A percentile compares a stretch with the other conserved stretches of the same genome.
Evolutionary conservation across 1,140 invertebrate species (phyloP).

Genomic region (Pseudoatta argentina): DNA sequence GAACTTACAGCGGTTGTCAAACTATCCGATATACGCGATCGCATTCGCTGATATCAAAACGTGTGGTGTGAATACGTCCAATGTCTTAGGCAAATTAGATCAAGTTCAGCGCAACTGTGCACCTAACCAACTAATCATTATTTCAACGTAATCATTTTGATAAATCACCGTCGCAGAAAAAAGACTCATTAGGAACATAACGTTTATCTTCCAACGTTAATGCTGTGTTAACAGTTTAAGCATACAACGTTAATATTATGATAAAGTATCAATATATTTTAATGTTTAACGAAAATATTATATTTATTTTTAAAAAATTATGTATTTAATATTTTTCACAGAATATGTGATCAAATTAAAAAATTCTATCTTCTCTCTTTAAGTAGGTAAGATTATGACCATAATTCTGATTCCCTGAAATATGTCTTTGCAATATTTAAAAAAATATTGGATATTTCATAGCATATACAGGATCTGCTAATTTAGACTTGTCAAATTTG

Average conservation of each 20-base stretch:
- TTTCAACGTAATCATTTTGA: conserved; percentile 33
- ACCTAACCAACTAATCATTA: background rate
- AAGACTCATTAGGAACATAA: background rate
- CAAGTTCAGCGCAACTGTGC: conserved; percentile 26
- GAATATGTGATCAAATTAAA: background rate
- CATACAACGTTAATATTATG: background rate
- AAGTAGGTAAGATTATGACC: background rate
- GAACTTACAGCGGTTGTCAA: conserved; percentile 64
- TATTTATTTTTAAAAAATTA: background rate
- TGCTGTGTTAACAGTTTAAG: background rate
- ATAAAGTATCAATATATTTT: background rate
- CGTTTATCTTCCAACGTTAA: background rate
- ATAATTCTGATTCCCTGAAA: background rate
- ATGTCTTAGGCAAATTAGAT: conserved; percentile 52
- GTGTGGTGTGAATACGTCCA: conserved; percentile 23
- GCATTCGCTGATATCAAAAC: conserved; percentile 45
- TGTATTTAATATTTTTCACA: background rate
- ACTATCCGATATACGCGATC: conserved; percentile 50
- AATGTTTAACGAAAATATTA: background rate
- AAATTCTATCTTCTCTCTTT: background rate
- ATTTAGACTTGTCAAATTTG: background rate
- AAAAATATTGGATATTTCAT: background rate
- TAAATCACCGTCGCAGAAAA: background rate
- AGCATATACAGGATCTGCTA: background rate
- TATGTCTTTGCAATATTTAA: background rate